Conservation (phyloP, 1,140 invertebrate genomes). For the Bombus consobrinus region DNA sequence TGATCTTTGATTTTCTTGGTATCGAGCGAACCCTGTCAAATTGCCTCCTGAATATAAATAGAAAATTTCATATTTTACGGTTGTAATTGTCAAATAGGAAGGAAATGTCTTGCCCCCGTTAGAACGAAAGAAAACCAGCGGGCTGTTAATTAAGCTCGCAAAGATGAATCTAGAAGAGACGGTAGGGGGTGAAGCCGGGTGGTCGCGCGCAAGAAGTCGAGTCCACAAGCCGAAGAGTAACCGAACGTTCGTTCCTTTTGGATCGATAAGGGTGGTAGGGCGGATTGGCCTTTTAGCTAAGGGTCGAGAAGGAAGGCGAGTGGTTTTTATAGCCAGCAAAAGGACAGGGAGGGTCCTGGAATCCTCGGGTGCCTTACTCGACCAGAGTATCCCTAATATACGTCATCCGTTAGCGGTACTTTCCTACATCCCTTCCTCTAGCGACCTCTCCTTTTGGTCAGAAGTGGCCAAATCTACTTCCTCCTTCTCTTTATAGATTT, state of each 20-base stretch:
- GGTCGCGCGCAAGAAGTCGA: conserved; percentile 26
- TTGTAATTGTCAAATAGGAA: neutral
- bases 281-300: conserved; percentile 82
- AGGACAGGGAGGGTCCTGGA: conserved; percentile 79
- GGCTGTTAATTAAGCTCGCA: conserved; percentile 5
- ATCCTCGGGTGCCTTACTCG: conserved; percentile 80
- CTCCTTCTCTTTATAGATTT: conserved; percentile 59
- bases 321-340: conserved; percentile 83
- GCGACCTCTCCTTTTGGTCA: conserved; percentile 52
- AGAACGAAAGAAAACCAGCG: neutral
- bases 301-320: conserved; percentile 81
- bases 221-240: conserved; percentile 61
- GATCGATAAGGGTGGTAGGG: conserved; percentile 72
- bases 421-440: conserved; percentile 56
- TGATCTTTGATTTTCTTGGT: neutral
- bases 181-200: neutral
- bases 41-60: neutral
- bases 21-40: neutral
- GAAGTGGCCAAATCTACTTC: conserved; percentile 65
- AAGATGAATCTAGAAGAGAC: conserved; percentile 20
- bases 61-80: too few relatives aligned
- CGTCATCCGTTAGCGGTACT: conserved; percentile 81
- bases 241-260: conserved; percentile 58
- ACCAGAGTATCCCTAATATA: conserved; percentile 83
- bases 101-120: neutral